A percentile compares a stretch with the other conserved stretches of the same genome.
phyloP scores from a whole-genome alignment of 2,113 vertebrate species.

The Petaurus breviceps region DNA sequence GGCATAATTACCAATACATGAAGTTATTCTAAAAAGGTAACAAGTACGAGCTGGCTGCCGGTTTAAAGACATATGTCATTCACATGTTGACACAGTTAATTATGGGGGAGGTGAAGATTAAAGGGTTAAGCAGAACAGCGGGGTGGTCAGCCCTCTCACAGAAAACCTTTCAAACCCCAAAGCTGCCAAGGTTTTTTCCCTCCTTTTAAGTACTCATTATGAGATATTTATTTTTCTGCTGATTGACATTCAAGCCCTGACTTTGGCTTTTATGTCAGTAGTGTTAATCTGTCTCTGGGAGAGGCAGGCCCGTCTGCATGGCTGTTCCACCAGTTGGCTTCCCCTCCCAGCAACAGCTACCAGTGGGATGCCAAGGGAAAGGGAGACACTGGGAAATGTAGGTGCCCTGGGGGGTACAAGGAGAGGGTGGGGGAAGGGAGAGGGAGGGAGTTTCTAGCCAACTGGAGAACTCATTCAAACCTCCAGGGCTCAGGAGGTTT shows the following conservation, averaged over 20 bases:
- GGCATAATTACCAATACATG: neutral
- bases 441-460: neutral
- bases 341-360: neutral
- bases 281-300: slow-evolving; percentile 4
- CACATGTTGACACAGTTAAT: slow-evolving; percentile 44
- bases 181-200: slow-evolving; percentile 31
- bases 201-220: slow-evolving; percentile 57
- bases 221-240: slow-evolving; percentile 44
- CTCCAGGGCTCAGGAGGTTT: neutral
- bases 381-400: neutral
- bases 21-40: neutral
- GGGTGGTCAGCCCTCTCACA: slow-evolving; percentile 51
- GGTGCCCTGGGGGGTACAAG: neutral
- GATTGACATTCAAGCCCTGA: slow-evolving; percentile 8
- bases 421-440: neutral
- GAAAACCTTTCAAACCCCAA: slow-evolving; percentile 37
- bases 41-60: neutral
- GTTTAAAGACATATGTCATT: slow-evolving; percentile 51
- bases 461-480: accelerated
- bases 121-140: slow-evolving; percentile 62
- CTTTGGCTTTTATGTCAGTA: slow-evolving; percentile 43
- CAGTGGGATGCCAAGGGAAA: neutral
- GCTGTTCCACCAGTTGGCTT: slow-evolving; percentile 12
- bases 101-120: slow-evolving; percentile 45
- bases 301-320: neutral